Base-by-base conservation (phyloP, 2,888 invertebrate genomes). In the Stomorhina lunata region DNA sequence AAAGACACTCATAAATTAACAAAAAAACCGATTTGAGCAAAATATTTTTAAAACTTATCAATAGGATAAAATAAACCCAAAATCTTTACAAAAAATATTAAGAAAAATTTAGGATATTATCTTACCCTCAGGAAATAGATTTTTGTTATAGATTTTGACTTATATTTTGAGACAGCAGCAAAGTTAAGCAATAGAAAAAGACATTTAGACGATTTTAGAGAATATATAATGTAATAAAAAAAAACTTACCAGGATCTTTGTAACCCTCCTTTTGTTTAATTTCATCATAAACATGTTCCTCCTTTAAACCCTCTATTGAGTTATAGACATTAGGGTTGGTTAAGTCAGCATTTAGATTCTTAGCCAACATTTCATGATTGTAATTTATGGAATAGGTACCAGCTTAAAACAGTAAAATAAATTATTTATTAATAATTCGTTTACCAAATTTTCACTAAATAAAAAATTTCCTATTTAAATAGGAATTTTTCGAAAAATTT, bases 281-380 rank as follows among this genome's bases (percentile, higher is more conserved):
- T 91, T 97, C 97, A 89, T 96, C 97, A 87, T 97, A 97, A 0
- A 97, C 94, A 88, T 97, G 97, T 86, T 97, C 97, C 72, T 95
- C 91, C 85, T 95, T 95, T 76, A 94, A 93, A 68, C 94, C 93
- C 63, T 95, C 95, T 82, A 96, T 95, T 85, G 95, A 95, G 86
- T 97, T 95, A 88, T 97, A 97, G 69, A 96, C 93, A 86, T 93
- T 93, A 0, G 97, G 97, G 92, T 97, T 97, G 9, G 95, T 95
- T 32, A 94, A 92, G 89, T 97, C 97, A 0, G 97, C 97, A 86
- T 96, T 96, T 85, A 94, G 93, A 88, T 97, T 97, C 90, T 97
- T 97, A 84, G 95, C 89, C 2, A 93, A 92, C 61, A 94, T 93
- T 43, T 93, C 90, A 32, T 93, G 93, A 84, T 95, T 95, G 88